phyloP scores from a whole-genome alignment of 2,113 vertebrate species.

The Malurus elegans region DNA sequence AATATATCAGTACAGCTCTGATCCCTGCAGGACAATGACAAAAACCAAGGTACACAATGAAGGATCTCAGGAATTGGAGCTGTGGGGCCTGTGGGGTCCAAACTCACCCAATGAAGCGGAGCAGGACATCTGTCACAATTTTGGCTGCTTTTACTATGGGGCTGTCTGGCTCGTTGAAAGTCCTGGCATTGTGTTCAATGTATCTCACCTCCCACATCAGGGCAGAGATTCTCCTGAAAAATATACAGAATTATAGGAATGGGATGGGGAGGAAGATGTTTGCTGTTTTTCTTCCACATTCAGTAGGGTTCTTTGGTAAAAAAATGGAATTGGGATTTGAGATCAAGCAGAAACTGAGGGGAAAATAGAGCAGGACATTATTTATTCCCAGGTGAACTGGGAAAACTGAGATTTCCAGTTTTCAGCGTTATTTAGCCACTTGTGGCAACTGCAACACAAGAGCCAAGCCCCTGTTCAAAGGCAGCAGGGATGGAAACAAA shows the following conservation, averaged over 20 bases:
- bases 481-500: neutral
- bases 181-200: conserved; percentile 96
- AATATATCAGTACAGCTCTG: conserved; percentile 92
- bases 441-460: neutral
- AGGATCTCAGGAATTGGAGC: neutral
- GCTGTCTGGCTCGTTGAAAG: conserved; percentile 96
- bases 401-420: neutral
- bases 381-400: neutral
- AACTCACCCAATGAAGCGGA: conserved; percentile 91
- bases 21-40: conserved; percentile 79
- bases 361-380: neutral
- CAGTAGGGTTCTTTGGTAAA: neutral
- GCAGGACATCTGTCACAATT: conserved; percentile 92
- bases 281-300: neutral
- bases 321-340: neutral
- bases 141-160: conserved; percentile 95
- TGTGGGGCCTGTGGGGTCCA: neutral
- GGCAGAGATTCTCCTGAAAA: conserved; percentile 90
- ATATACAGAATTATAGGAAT: neutral
- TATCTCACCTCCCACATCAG: conserved; percentile 99
- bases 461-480: neutral
- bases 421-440: neutral
- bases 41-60: neutral
- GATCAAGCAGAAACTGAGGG: neutral
- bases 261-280: neutral